phyloP scores from a whole-genome alignment of 2,113 vertebrate genomes.

The Phoxinus phoxinus region DNA sequence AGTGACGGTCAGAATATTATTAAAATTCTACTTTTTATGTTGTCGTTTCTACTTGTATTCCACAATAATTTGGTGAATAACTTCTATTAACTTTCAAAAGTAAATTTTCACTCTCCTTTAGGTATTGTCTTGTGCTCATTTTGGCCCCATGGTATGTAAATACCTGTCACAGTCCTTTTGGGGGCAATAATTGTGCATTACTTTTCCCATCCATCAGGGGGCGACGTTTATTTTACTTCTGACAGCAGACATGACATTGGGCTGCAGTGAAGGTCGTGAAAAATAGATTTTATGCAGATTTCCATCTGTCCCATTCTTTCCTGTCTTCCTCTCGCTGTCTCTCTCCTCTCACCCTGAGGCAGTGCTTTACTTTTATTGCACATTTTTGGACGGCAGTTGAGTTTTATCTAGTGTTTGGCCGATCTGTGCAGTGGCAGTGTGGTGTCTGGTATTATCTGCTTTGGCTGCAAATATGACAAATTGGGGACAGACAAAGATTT shows the following conservation, averaged over 20 bases:
- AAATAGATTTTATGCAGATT: constrained; percentile 31
- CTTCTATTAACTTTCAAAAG: not conserved
- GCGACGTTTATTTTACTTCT: constrained; percentile 56
- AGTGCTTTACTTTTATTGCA: constrained; percentile 40
- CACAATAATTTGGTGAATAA: too few relatives aligned
- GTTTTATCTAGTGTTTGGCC: constrained; percentile 41
- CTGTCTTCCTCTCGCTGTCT: not conserved
- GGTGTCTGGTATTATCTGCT: constrained; percentile 33
- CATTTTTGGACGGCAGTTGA: constrained; percentile 38
- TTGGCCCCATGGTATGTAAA: not conserved
- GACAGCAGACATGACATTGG: constrained; percentile 24
- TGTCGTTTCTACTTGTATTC: too few relatives aligned
- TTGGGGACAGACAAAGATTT: constrained; percentile 48
- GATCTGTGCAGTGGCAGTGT: constrained; percentile 24
- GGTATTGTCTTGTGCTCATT: not conserved
- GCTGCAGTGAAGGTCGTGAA: constrained; percentile 34
- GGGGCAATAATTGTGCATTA: constrained; percentile 58
- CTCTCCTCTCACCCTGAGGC: constrained; percentile 29
- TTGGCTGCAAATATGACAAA: constrained; percentile 36
- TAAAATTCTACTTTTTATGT: too few relatives aligned
- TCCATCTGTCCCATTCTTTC: not conserved
- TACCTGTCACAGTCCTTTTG: not conserved
- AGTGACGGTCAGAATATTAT: not conserved
- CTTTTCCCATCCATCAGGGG: constrained; percentile 63
- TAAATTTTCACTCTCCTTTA: not conserved